Base-by-base conservation (phyloP, 2,113 vertebrate species). In the Sarotherodon lohbergeri region DNA sequence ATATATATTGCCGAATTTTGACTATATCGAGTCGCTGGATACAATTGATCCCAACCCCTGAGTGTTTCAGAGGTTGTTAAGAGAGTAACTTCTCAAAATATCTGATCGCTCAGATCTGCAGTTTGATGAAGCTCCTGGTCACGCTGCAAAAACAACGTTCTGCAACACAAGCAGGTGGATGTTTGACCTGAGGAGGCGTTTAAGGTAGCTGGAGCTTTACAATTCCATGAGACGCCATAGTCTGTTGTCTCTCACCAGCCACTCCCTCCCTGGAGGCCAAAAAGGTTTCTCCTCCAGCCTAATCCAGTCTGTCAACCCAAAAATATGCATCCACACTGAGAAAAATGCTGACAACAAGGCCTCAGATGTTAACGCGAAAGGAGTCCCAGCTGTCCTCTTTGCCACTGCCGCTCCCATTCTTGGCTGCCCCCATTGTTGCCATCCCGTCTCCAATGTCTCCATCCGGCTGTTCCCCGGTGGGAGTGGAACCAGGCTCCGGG, bases 341-440 rank as follows among this genome's bases (percentile, higher is more conserved):
- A 39, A 63, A 41, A 29, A 36, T 0, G 78, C 46, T 13, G 29
- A 68, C 22, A 78, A 11, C 0, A 6, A 80, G 63, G 83, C 84
- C 84, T 97, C 95, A 97, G 89, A 97, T 95, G 80, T 88, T 94
- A 22, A 97, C 94, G 63, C 94, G 96, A 83, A 96, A 97, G 5
- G 97, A 97, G 93, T 97, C 97, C 97, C 97, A 98, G 94, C 96
- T 95, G 93, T 96, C 94, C n/a, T 96, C 95, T 89, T 95, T 95
- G 79, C 90, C 11, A 36, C 80, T 16, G 71, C 88, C 9, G 68
- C 88, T 88, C 1, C 94, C 96, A 3, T 96, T 96, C 56, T 95
- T 95, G 71, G 90, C 87, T 5, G 61, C 46, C 1, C 36, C 80
- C 87, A 82, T 83, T 4, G 73, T n/a, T 3, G 90, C 90, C 2